Evolutionary conservation across 2,888 invertebrate species (phyloP), one percentile per base, ranked within the genome.

Genomic region (Pristionchus maxplancki): DNA sequence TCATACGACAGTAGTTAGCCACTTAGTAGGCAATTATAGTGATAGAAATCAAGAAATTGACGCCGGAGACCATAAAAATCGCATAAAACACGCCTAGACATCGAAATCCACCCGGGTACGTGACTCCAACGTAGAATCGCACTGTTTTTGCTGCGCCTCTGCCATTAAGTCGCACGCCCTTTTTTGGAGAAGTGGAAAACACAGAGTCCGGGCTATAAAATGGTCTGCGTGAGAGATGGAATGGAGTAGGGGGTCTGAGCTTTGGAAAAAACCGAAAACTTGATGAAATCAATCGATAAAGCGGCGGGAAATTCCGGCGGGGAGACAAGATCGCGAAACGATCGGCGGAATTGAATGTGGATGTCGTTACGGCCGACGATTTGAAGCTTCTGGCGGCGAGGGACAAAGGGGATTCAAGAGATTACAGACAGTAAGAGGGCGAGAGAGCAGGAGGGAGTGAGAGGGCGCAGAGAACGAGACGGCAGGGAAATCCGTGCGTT

Each of bases 351-450:
- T 28, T 34, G 71, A 71, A 71, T 40, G 71, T 71, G 40, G 78
- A 78, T 78, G 78, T 78, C 78, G 78, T 78, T 78, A 78, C 28
- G 28, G 48, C n/a, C 37, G 44, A 78, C 78, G n/a, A 78, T 78
- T 78, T 28, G 78, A 78, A 78, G 48, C 78, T 78, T 48, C 71
- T 40, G 37, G 37, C 74, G n/a, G 24, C n/a, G 40, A 78, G 48
- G 48, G 78, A 48, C 17, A 15, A 44, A 0, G 8, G n/a, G 17
- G 17, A 44, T 37, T 9, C 0, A 48, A 28, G 78, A 78, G 78
- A 78, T n/a, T 44, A 4, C 78, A 78, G 78, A 78, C 78, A 44
- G n/a, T 5, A 4, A 78, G 78, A 78, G 44, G 24, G 17, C 44
- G 78, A 78, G 78, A 78, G 78, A 78, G 8, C 44, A n/a, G 31